Evolutionary conservation across 1,140 invertebrate species (phyloP), one percentile per base, ranked within the genome.

Genomic region (Chrysopa pallens): DNA sequence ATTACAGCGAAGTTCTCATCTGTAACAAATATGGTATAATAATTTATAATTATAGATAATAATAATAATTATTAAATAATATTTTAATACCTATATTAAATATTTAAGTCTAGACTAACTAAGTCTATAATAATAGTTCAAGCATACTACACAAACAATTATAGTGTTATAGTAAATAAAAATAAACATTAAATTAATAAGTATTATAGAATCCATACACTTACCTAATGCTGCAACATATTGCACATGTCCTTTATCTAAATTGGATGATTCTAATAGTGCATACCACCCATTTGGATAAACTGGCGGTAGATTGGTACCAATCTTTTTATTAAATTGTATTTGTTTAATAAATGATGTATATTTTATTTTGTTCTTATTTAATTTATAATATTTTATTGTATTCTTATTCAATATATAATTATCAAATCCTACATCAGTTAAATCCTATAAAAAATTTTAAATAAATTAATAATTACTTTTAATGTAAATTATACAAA

Each of bases 271-370:
- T 57, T 91, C 85, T 0, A 76, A 58, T 1, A 92, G 50, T 0
- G 69, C 75, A 55, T 84, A 90, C 88, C 88, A 93, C 8, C 88
- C 88, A 51, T 94, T 92, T 0, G 88, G 88, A 62, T 76, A 92
- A 1, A 85, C 78, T 0, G 87, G 86, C 0, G 83, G 84, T 7
- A 85, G n/a, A n/a, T n/a, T 70, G 6, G 42, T 51, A 0, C 70
- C 78, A 13, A 73, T 55, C 42, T 67, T 67, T 4, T 77, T 49
- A 8, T 64, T 50, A 9, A 56, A 56, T 43, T 66, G 62, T 0
- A 33, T 4, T 33, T 33, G 8, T 11, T 33, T 2, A 11, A 33
- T 12, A 12, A 33, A 12, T n/a, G n/a, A 33, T 33, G 8, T 4
- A 9, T 6, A 4, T 33, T 33, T 9, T 12, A 12, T 6, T 11